phyloP scores from a whole-genome alignment of 2,888 invertebrate genomes.

The Macroteleia sp. region DNA sequence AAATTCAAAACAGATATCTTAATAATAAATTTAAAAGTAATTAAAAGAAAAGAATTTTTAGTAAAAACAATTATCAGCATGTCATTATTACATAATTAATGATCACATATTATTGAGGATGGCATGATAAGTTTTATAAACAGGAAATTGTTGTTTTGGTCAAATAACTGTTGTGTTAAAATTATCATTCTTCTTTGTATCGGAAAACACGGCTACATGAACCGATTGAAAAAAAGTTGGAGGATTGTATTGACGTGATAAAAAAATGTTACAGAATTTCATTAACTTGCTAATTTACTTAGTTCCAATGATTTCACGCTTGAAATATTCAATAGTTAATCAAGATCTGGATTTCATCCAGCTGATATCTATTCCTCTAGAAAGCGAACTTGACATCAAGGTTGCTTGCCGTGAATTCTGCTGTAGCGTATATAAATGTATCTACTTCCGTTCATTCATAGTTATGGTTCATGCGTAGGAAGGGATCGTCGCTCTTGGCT shows the following conservation, averaged over 20 bases:
- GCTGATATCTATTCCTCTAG: conserved; percentile 19
- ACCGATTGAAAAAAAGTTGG: background rate
- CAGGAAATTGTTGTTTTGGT: no score
- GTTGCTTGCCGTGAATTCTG: conserved; percentile 24
- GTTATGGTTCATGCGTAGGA: conserved; percentile 38
- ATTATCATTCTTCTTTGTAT: no score
- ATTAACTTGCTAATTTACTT: background rate
- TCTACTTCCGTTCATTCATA: conserved; percentile 53
- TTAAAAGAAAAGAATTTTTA: no score
- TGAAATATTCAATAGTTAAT: background rate
- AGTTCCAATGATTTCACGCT: background rate
- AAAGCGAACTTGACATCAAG: conserved; percentile 51
- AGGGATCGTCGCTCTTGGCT: conserved; percentile 38
- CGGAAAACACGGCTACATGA: no score
- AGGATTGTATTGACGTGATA: no score
- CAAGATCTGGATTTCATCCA: conserved; percentile 19
- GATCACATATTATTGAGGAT: no score
- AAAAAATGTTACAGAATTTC: background rate
- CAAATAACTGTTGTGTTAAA: no score
- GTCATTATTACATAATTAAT: no score
- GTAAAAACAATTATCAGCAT: no score
- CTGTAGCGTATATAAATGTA: conserved; percentile 26
- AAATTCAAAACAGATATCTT: no score
- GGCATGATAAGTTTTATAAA: no score
- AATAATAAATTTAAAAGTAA: no score